Percentiles rank a stretch among this genome's conserved stretches.
Conservation (phyloP, 2,888 invertebrate species). For the Dicyrtomina minuta region DNA sequence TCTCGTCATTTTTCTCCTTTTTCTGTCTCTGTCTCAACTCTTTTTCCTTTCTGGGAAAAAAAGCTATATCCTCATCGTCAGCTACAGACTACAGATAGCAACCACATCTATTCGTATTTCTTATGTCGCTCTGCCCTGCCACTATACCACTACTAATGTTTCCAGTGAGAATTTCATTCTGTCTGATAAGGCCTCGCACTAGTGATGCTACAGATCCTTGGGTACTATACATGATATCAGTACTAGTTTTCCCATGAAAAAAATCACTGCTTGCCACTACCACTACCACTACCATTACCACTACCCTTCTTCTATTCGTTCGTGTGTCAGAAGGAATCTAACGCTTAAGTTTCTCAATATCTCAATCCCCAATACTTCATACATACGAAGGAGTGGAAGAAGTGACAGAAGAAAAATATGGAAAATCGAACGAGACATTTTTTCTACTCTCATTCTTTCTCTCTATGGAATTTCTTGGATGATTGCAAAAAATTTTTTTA, state of each 20-base stretch:
- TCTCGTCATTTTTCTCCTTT: constrained; percentile 3
- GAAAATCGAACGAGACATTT: constrained; percentile 41
- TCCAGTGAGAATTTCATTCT: constrained; percentile 6
- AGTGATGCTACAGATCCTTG: too few species aligned
- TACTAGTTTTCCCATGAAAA: neutral
- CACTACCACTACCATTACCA: too few species aligned
- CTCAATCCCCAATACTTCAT: neutral
- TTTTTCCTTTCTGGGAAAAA: too few species aligned
- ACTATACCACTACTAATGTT: neutral
- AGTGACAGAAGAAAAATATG: constrained; percentile 40
- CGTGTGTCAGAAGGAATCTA: too few species aligned
- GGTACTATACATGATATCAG: too few species aligned
- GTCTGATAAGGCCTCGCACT: too few species aligned
- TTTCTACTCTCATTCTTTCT: constrained; percentile 17
- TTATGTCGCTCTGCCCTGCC: neutral
- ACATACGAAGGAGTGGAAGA: constrained; percentile 7
- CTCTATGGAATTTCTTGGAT: constrained; percentile 42
- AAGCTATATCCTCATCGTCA: too few species aligned
- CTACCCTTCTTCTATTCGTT: too few species aligned
- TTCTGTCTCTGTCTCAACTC: neutral
- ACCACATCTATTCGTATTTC: neutral
- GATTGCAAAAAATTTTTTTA: constrained; percentile 42
- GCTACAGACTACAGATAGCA: neutral
- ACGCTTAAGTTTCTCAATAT: neutral
- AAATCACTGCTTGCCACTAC: too few species aligned